Percentiles rank a stretch among this genome's conserved stretches.
Conservation (phyloP, 2,113 vertebrate species). For the Leptocoma aspasia region DNA sequence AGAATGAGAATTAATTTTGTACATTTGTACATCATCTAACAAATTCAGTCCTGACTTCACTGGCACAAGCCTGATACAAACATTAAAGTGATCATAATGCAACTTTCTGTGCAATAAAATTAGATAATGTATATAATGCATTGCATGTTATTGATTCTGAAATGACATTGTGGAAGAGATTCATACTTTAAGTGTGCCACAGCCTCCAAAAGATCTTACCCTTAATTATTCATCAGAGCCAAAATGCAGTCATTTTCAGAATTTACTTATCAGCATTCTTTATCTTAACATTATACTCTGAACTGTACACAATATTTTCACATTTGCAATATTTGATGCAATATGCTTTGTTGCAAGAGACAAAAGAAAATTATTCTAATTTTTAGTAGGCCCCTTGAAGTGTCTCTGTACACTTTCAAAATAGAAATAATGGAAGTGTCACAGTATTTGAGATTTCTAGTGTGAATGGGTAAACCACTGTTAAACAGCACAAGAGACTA, state of each 20-base stretch:
- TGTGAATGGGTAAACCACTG: not conserved
- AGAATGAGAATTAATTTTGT: not conserved
- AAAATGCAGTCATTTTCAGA: not conserved
- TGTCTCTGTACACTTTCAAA: not conserved
- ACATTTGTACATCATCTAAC: not conserved
- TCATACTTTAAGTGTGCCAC: not conserved
- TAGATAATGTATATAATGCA: not conserved
- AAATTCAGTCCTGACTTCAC: not conserved
- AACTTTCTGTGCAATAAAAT: not conserved
- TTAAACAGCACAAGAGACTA: not conserved
- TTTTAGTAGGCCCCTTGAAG: not conserved
- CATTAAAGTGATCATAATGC: not conserved
- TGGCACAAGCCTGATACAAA: not conserved
- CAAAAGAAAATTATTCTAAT: not conserved
- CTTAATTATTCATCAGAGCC: not conserved
- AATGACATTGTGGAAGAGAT: not conserved
- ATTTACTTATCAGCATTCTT: not conserved
- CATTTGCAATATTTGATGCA: not conserved
- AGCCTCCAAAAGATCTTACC: not conserved
- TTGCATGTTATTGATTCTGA: not conserved
- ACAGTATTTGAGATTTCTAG: not conserved
- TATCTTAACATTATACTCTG: not conserved
- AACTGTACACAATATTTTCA: not conserved
- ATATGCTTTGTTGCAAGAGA: not conserved
- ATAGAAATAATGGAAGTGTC: not conserved